These are phyloP conservation scores for Leucophenga montana DNA, from an alignment of 2,888 invertebrate genomes.

Conservation along the genomic window DNA sequence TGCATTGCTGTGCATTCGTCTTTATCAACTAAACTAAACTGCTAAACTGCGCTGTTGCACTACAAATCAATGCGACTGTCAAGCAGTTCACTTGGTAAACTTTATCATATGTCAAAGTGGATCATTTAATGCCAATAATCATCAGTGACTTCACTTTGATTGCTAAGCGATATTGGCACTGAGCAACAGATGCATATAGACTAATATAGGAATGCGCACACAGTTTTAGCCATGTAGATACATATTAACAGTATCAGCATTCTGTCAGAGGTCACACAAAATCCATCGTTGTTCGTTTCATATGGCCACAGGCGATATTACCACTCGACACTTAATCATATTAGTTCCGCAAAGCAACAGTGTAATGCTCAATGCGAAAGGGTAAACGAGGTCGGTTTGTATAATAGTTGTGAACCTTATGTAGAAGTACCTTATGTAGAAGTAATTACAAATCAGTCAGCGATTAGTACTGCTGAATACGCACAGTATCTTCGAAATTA, in stretches of 20 bases:
- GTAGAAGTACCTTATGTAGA: no score
- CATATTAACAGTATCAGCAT: conserved; percentile 2
- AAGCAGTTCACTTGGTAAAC: conserved; percentile 22
- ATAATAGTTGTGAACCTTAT: no score
- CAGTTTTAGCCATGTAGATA: neutral
- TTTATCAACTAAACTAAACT: conserved; percentile 29
- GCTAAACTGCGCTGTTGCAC: conserved; percentile 36
- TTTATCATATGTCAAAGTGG: conserved; percentile 47
- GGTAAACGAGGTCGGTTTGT: neutral
- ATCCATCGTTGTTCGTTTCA: conserved; percentile 44
- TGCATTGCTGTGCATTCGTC: neutral
- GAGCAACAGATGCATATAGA: no score
- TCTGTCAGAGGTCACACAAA: conserved; percentile 7
- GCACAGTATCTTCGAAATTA: no score
- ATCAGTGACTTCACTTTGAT: conserved; percentile 63
- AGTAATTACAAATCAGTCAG: no score
- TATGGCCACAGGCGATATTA: conserved; percentile 11
- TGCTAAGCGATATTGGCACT: conserved; percentile 43
- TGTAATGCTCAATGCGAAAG: neutral
- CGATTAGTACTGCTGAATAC: no score
- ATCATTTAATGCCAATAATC: conserved; percentile 66
- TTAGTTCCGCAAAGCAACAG: conserved; percentile 50
- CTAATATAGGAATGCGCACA: no score
- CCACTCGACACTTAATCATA: conserved; percentile 55
- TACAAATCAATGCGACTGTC: neutral